Percentiles rank a stretch among this genome's conserved stretches.
phyloP scores from a whole-genome alignment of 2,113 vertebrate genomes.

The Daphoenositta chrysoptera region DNA sequence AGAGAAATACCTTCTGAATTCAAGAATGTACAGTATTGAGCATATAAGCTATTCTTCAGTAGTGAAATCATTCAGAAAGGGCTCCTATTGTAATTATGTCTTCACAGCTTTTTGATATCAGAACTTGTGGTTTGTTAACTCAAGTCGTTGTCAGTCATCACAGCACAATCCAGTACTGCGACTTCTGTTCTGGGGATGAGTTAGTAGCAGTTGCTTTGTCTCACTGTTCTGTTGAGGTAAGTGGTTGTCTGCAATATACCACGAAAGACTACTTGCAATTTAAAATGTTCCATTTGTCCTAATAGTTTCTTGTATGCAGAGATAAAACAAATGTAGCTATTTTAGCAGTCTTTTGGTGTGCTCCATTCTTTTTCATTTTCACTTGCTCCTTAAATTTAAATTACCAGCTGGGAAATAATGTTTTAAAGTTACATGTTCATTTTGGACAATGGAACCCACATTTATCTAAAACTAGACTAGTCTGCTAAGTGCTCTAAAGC shows the following conservation, averaged over 20 bases:
- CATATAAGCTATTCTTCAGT: neutral
- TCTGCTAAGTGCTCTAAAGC: neutral
- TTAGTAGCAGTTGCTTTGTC: constrained; percentile 89
- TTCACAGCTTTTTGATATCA: constrained; percentile 84
- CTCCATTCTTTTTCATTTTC: neutral
- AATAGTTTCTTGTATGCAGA: neutral
- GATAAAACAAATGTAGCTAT: neutral
- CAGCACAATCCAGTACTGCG: constrained; percentile 87
- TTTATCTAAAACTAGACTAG: neutral
- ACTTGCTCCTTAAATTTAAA: neutral
- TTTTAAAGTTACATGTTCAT: neutral
- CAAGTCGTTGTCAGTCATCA: constrained; percentile 80
- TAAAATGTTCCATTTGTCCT: neutral
- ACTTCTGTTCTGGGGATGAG: constrained; percentile 83
- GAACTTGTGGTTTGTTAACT: constrained; percentile 72
- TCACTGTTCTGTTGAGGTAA: constrained; percentile 92
- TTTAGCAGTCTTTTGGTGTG: neutral
- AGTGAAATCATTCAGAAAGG: neutral
- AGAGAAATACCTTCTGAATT: neutral
- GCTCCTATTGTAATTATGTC: neutral
- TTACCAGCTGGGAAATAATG: neutral
- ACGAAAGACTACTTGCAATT: neutral
- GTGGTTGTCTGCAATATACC: neutral
- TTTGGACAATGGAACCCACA: neutral
- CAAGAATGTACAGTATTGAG: neutral